These are phyloP conservation scores for Coluber constrictor DNA, from an alignment of 2,797 vertebrate species.

Conservation along the genomic window DNA sequence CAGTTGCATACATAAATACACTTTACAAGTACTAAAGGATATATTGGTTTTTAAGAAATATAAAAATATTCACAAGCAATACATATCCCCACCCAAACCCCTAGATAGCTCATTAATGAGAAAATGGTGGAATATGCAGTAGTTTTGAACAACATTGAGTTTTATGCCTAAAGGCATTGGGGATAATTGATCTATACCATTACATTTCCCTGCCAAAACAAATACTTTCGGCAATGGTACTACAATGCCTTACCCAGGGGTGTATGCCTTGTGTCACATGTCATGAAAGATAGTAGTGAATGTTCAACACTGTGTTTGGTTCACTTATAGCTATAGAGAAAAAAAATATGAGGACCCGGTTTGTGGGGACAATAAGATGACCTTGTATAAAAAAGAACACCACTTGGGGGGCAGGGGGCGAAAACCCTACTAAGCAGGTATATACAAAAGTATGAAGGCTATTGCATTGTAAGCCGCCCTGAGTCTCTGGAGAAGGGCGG, in stretches of 20 bases:
- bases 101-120: not conserved
- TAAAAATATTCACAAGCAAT: not conserved
- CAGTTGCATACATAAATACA: not conserved
- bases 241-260: not conserved
- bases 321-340: not conserved
- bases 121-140: not conserved
- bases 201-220: not conserved
- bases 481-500: too few relatives aligned
- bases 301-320: not conserved
- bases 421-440: too few relatives aligned
- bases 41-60: constrained; percentile 20
- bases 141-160: not conserved
- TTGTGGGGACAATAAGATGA: too few relatives aligned
- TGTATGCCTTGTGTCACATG: not conserved
- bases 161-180: not conserved
- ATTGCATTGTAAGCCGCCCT: too few relatives aligned
- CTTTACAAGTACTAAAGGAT: constrained; percentile 3
- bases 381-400: too few relatives aligned
- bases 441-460: too few relatives aligned
- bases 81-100: not conserved
- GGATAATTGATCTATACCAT: not conserved
- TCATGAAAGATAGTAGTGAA: not conserved
- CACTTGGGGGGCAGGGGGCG: too few relatives aligned
- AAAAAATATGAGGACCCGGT: too few relatives aligned
- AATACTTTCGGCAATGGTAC: not conserved